Conservation (phyloP, 2,113 vertebrate species). For the Uropsilus gracilis region DNA sequence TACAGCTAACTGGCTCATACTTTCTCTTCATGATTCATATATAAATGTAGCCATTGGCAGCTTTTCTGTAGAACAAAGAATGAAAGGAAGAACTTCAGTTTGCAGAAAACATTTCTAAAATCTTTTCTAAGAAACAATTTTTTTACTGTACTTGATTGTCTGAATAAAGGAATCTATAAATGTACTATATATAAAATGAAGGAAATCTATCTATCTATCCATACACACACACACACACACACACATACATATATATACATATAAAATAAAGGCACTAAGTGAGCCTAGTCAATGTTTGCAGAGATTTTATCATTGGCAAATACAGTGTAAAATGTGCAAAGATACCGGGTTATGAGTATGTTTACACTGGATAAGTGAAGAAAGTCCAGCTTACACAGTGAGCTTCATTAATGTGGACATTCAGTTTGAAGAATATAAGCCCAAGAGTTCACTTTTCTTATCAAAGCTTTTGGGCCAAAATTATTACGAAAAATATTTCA, state of each 20-base stretch:
- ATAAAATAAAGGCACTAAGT: no score
- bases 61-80: neutral
- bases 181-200: no score
- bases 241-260: no score
- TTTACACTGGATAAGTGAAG: slow-evolving; percentile 49
- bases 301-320: slow-evolving; percentile 60
- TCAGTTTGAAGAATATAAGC: slow-evolving; percentile 30
- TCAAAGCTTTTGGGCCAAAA: slow-evolving; percentile 38
- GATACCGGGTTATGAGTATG: neutral
- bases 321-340: slow-evolving; percentile 57
- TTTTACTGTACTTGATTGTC: slow-evolving; percentile 29
- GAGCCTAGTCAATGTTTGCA: slow-evolving; percentile 30
- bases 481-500: slow-evolving; percentile 41
- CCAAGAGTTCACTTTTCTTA: slow-evolving; percentile 25
- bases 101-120: slow-evolving; percentile 37
- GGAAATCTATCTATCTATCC: no score
- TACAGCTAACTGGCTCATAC: neutral
- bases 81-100: slow-evolving; percentile 12
- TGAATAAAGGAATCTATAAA: slow-evolving; percentile 63
- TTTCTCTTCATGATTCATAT: neutral
- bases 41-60: neutral
- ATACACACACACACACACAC: no score
- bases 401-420: slow-evolving; percentile 37
- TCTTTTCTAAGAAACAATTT: slow-evolving; percentile 1
- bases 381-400: neutral